Conservation (phyloP, 1,140 invertebrate species). For the Drosophila bifasciata region DNA sequence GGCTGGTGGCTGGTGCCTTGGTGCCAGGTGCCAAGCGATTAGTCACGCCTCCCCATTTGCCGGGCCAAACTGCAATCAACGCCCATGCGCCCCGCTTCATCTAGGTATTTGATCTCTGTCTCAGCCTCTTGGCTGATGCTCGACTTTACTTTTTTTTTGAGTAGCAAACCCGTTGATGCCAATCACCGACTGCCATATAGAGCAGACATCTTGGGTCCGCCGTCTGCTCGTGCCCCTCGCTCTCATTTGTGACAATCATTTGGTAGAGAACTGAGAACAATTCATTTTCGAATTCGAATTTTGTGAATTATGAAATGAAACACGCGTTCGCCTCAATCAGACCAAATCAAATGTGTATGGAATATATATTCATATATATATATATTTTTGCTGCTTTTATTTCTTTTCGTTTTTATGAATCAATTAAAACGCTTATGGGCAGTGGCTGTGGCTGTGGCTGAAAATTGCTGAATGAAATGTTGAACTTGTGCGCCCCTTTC, state of each 20-base stretch:
- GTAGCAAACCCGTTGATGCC: slow-evolving; percentile 47
- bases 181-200: slow-evolving; percentile 61
- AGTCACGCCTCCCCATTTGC: slow-evolving; percentile 45
- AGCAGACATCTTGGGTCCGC: slow-evolving; percentile 33
- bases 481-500: slow-evolving; percentile 49
- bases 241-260: slow-evolving; percentile 39
- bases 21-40: slow-evolving; percentile 47
- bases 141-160: slow-evolving; percentile 19
- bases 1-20: too few relatives aligned
- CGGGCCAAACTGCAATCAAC: slow-evolving; percentile 40
- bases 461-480: slow-evolving; percentile 56
- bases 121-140: slow-evolving; percentile 22
- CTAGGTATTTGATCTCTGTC: background rate
- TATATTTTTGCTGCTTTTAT: slow-evolving; percentile 5
- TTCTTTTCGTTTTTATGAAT: slow-evolving; percentile 62
- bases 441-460: background rate
- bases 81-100: slow-evolving; percentile 39
- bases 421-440: slow-evolving; percentile 65
- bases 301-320: slow-evolving; percentile 39
- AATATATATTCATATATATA: too few relatives aligned
- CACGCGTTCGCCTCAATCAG: slow-evolving; percentile 49
- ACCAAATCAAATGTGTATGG: slow-evolving; percentile 17
- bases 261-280: slow-evolving; percentile 19
- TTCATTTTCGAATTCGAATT: slow-evolving; percentile 17
- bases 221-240: slow-evolving; percentile 2